Evolutionary conservation across 2,797 vertebrate genomes (phyloP).

Genomic region (Yasuhikotakia modesta): DNA sequence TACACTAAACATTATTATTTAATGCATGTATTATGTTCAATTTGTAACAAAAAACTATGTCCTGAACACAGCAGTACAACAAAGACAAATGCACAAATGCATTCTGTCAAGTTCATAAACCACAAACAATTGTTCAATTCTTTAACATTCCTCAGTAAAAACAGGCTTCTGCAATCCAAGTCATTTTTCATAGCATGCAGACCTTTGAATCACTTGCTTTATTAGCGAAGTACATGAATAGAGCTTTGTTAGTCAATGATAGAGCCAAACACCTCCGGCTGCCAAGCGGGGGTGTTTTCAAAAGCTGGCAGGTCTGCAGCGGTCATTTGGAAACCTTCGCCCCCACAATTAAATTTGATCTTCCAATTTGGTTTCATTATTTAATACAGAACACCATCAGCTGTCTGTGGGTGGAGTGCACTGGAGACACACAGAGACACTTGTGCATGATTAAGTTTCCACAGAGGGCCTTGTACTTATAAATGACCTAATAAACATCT

Average conservation of each 20-base stretch:
- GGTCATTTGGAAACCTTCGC: conserved; percentile 29
- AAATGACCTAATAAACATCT: neutral
- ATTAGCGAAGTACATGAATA: conserved; percentile 10
- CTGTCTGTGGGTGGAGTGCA: conserved; percentile 6
- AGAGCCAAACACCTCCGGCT: conserved; percentile 1
- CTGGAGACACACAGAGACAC: neutral
- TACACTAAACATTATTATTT: too few relatives aligned
- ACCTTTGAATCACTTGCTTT: conserved; percentile 12
- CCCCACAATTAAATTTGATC: conserved; percentile 53
- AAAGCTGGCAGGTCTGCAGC: neutral
- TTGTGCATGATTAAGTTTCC: neutral
- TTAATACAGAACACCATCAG: neutral
- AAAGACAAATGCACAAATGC: too few relatives aligned
- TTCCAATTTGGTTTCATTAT: conserved; percentile 60
- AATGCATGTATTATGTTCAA: too few relatives aligned
- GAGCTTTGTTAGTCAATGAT: conserved; percentile 12
- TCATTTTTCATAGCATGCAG: neutral
- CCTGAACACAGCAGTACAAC: too few relatives aligned
- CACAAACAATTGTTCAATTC: neutral
- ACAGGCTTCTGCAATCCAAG: neutral
- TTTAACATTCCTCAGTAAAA: neutral
- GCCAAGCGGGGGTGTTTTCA: conserved; percentile 8
- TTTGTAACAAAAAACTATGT: too few relatives aligned
- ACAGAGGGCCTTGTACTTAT: neutral
- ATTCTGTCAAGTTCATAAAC: conserved; percentile 14